A percentile compares a stretch with the other conserved stretches of the same genome.
phyloP scores from a whole-genome alignment of 1,140 invertebrate species.

The Tribolium castaneum region DNA sequence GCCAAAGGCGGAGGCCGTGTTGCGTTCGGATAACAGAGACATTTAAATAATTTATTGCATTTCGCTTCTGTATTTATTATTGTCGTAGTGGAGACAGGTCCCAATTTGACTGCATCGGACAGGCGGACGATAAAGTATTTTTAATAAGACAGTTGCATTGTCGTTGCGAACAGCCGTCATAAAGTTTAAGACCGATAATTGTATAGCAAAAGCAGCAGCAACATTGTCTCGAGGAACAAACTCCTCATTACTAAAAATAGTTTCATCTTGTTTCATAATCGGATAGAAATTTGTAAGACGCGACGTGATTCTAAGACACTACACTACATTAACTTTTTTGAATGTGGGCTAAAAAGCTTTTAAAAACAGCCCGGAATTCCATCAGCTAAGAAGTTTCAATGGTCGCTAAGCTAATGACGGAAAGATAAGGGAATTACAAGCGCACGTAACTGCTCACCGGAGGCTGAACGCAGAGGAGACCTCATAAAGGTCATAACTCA shows the following conservation, averaged over 20 bases:
- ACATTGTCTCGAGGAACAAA: not conserved
- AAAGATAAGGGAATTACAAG: slow-evolving; percentile 20
- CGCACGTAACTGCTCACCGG: slow-evolving; percentile 18
- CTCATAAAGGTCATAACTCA: slow-evolving; percentile 51
- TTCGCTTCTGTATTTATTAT: slow-evolving; percentile 24
- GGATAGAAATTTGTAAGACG: not conserved
- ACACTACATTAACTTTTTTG: slow-evolving; percentile 13
- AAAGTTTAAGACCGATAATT: slow-evolving; percentile 11
- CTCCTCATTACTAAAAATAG: not conserved
- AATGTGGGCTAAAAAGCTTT: slow-evolving; percentile 1
- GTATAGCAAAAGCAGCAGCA: not conserved
- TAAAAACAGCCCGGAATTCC: not conserved
- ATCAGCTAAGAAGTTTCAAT: not conserved
- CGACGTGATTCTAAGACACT: not conserved
- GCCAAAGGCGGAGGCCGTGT: not conserved
- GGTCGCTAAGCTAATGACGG: slow-evolving; percentile 28
- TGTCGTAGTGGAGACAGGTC: slow-evolving; percentile 4
- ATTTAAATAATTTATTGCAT: slow-evolving; percentile 16
- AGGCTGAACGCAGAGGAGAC: slow-evolving; percentile 24
- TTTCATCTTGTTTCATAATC: not conserved
- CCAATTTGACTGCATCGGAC: slow-evolving; percentile 14
- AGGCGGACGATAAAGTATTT: slow-evolving; percentile 23
- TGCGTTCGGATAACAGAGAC: slow-evolving; percentile 3
- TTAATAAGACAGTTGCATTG: slow-evolving; percentile 30
- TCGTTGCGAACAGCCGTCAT: slow-evolving; percentile 1